Conservation (phyloP, 2,113 vertebrate species). For the Rostratula benghalensis region DNA sequence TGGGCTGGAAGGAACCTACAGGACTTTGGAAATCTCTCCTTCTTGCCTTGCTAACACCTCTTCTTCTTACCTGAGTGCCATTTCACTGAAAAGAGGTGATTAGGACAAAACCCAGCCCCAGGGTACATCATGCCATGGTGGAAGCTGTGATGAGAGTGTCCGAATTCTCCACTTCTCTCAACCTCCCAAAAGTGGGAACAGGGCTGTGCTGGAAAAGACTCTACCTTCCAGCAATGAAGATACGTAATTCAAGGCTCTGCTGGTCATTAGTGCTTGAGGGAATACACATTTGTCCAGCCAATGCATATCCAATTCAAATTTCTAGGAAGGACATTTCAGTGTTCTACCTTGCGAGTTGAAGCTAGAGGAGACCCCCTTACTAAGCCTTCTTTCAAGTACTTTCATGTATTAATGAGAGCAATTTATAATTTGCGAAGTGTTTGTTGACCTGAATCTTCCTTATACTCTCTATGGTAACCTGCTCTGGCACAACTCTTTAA, state of each 20-base stretch:
- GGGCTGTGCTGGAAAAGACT: neutral
- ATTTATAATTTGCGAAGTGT: neutral
- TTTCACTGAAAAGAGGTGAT: neutral
- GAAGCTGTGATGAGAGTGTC: neutral
- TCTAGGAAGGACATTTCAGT: neutral
- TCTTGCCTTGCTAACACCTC: neutral
- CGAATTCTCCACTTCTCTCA: neutral
- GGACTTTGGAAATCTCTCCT: neutral
- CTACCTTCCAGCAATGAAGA: neutral
- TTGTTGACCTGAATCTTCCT: conserved; percentile 41
- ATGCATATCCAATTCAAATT: neutral
- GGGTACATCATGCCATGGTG: neutral
- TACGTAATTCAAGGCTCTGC: neutral
- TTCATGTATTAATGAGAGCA: conserved; percentile 39
- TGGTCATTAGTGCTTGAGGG: neutral
- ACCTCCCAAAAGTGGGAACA: neutral
- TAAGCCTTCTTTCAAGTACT: neutral
- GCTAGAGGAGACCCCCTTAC: neutral
- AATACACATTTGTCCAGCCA: neutral
- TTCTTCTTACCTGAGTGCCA: neutral
- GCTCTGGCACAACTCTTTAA: neutral
- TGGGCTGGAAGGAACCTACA: neutral
- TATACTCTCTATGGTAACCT: conserved; percentile 19
- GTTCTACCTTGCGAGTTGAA: neutral
- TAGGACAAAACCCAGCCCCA: neutral